Conservation (phyloP, 2,113 vertebrate species). For the Pithys albifrons region DNA sequence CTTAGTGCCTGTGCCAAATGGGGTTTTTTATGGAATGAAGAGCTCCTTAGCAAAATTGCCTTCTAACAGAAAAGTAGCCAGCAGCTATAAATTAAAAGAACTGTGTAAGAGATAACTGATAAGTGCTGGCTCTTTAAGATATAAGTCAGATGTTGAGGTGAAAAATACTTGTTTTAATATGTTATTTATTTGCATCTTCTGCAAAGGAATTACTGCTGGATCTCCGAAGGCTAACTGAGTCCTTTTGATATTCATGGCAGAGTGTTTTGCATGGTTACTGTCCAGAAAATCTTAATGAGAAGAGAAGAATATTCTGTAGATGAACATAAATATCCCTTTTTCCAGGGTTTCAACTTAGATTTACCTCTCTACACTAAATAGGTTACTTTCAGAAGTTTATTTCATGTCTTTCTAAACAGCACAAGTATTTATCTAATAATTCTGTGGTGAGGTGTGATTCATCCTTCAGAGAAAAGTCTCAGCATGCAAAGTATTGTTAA, state of each 20-base stretch:
- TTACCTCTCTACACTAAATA: neutral
- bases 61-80: neutral
- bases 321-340: neutral
- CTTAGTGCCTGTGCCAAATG: neutral
- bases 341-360: neutral
- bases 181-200: neutral
- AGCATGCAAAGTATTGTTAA: slow-evolving; percentile 13
- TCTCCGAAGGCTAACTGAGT: neutral
- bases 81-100: neutral
- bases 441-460: neutral
- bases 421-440: neutral
- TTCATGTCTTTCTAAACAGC: neutral
- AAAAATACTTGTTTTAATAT: neutral
- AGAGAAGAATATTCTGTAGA: neutral
- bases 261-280: neutral
- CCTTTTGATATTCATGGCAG: neutral
- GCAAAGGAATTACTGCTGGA: neutral
- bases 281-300: neutral
- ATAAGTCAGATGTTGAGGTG: neutral
- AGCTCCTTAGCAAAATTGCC: neutral
- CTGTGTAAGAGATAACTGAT: neutral
- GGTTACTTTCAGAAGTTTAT: neutral
- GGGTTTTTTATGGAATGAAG: neutral
- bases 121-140: neutral
- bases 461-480: neutral